These are phyloP conservation scores for Siniperca chuatsi DNA, from an alignment of 2,113 vertebrate species.

Conservation along the genomic window DNA sequence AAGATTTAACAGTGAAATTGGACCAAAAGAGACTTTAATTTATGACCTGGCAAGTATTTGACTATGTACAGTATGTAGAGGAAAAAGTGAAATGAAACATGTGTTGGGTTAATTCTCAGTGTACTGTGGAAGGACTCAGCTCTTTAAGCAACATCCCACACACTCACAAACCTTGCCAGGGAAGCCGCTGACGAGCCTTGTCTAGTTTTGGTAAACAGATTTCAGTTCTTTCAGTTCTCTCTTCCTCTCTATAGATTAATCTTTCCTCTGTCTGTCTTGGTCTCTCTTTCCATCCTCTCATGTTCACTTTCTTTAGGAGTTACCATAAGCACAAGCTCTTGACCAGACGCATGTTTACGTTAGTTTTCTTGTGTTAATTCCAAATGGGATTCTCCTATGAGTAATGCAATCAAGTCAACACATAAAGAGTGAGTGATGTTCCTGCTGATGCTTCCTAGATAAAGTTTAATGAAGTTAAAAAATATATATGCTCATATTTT, in stretches of 20 bases:
- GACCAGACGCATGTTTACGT: background rate
- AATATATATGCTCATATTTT: background rate
- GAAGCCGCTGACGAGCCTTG: background rate
- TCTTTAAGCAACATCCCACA: conserved; percentile 5
- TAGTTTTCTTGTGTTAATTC: background rate
- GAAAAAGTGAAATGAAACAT: conserved; percentile 1
- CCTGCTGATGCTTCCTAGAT: background rate
- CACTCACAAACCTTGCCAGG: background rate
- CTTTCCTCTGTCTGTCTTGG: background rate
- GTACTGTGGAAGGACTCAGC: background rate
- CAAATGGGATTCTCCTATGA: conserved; percentile 5
- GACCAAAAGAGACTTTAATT: conserved; percentile 1
- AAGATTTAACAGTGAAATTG: background rate
- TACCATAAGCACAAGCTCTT: background rate
- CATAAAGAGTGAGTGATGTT: background rate
- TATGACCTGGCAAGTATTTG: background rate
- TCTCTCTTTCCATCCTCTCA: background rate
- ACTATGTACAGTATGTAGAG: background rate
- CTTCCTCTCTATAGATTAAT: background rate
- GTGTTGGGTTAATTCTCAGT: conserved; percentile 4
- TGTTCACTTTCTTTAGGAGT: background rate
- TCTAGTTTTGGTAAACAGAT: conserved; percentile 7
- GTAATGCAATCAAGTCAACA: background rate
- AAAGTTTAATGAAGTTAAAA: background rate
- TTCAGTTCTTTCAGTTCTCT: conserved; percentile 13